These are phyloP conservation scores for Diadegma fenestrale DNA, from an alignment of 2,888 invertebrate genomes.

Conservation along the genomic window DNA sequence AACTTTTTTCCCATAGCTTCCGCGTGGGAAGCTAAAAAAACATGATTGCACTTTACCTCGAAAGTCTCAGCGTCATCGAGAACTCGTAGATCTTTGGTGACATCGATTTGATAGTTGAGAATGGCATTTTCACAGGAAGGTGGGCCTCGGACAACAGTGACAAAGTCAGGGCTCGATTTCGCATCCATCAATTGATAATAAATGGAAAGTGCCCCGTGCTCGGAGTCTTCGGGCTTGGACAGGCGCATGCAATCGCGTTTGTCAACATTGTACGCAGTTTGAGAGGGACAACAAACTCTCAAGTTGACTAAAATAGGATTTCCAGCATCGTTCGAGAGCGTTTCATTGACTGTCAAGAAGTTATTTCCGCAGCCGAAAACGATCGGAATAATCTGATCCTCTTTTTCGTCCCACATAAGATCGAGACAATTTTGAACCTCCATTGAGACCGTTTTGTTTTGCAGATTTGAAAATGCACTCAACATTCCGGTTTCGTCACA, in stretches of 20 bases:
- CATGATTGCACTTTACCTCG: constrained; percentile 38
- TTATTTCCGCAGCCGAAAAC: constrained; percentile 52
- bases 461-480: constrained; percentile 2
- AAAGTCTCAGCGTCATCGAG: constrained; percentile 49
- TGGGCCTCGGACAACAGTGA: constrained; percentile 60
- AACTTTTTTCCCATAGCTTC: neutral
- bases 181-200: constrained; percentile 11
- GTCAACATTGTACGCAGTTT: neutral
- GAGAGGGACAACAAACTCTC: constrained; percentile 2
- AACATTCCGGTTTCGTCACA: constrained; percentile 11
- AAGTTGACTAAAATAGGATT: neutral
- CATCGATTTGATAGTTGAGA: constrained; percentile 72
- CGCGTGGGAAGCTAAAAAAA: neutral
- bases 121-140: constrained; percentile 71
- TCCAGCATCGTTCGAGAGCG: neutral
- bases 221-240: neutral
- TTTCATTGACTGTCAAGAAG: neutral
- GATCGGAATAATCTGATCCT: constrained; percentile 52
- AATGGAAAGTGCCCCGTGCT: neutral
- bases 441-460: neutral
- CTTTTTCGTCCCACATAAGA: constrained; percentile 64
- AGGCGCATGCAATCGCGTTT: constrained; percentile 25
- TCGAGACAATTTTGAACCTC: constrained; percentile 70
- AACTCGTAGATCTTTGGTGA: constrained; percentile 42
- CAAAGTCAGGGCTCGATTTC: constrained; percentile 33